These are phyloP conservation scores for Tokudaia tokunoshimensis DNA, from an alignment of 2,797 vertebrate genomes.

Conservation along the genomic window DNA sequence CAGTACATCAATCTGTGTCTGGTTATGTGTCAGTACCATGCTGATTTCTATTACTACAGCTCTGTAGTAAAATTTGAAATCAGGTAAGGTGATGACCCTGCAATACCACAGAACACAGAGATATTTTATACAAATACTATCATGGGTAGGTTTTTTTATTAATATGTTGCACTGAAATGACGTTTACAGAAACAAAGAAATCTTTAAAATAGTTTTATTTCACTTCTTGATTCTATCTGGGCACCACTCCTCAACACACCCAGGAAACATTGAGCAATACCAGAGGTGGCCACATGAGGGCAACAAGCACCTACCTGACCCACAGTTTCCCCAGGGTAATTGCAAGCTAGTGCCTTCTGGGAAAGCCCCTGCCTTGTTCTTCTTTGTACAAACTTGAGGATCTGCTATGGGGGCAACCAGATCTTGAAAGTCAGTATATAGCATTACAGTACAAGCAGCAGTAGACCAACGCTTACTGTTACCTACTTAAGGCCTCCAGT, in stretches of 20 bases:
- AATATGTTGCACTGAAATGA: not conserved
- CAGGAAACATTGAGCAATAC: not conserved
- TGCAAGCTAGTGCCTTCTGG: too few species aligned
- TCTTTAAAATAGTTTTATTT: not conserved
- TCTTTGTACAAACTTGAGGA: not conserved
- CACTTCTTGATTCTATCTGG: not conserved
- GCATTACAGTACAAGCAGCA: too few species aligned
- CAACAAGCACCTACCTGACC: rapidly evolving
- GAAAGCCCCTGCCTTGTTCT: not conserved
- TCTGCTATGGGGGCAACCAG: too few species aligned
- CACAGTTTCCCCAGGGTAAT: rapidly evolving
- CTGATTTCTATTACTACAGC: too few species aligned
- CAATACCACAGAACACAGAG: too few species aligned
- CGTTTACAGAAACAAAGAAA: not conserved
- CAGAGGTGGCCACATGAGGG: not conserved
- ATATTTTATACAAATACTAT: not conserved
- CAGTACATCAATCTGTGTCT: too few species aligned
- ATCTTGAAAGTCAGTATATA: too few species aligned
- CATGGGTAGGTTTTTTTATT: not conserved
- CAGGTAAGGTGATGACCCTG: too few species aligned
- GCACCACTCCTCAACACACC: too few species aligned
- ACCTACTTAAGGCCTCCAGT: not conserved
- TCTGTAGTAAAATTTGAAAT: too few species aligned
- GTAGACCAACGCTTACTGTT: too few species aligned
- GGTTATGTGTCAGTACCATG: too few species aligned